Evolutionary conservation across 2,888 invertebrate species (phyloP), one percentile per base, ranked within the genome.

Genomic region (Pandemis corylana): DNA sequence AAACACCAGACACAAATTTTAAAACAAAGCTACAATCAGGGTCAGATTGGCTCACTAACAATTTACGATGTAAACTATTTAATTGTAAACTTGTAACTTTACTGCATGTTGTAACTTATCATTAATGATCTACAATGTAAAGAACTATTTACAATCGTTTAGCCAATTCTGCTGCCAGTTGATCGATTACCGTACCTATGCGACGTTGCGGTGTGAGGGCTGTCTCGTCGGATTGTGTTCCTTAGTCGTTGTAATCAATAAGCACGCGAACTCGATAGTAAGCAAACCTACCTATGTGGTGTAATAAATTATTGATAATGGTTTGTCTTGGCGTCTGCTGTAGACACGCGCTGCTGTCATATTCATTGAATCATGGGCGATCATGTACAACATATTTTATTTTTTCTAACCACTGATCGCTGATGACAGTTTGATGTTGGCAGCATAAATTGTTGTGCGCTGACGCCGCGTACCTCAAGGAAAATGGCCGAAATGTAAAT

Each of bases 1-100:
- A 61, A 66, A 66, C 74, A 75, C 67, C 62, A 67, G 36, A 28
- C 51, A 67, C 62, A 46, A 36, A 44, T 42, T 51, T 61, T 42
- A 65, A 62, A 62, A 61, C 62, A 51, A 66, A 61, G 56, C 59
- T 67, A 75, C 75, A 75, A 75, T 75, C 75, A 71, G 75, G 70
- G 75, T 75, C 75, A 71, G 75, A 75, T 71, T 67, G 75, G 75
- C 75, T 75, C 75, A 75, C 71, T 71, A 75, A 75, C 62, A 75
- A 71, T 70, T 61, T 71, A 75, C 66, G 53, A 67, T 71, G 44
- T 75, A 75, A 66, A 63, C 67, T 75, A 75, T 67, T 70, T 71
- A 71, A 67, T 63, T 75, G 66, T 67, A 67, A 75, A 75, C 71
- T 71, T 66, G 71, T 75, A 56, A 71, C 71, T 66, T 70, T 71